A percentile compares a stretch with the other conserved stretches of the same genome.
Conservation (phyloP, 2,888 invertebrate species). For the Drosophila stalkeri region DNA sequence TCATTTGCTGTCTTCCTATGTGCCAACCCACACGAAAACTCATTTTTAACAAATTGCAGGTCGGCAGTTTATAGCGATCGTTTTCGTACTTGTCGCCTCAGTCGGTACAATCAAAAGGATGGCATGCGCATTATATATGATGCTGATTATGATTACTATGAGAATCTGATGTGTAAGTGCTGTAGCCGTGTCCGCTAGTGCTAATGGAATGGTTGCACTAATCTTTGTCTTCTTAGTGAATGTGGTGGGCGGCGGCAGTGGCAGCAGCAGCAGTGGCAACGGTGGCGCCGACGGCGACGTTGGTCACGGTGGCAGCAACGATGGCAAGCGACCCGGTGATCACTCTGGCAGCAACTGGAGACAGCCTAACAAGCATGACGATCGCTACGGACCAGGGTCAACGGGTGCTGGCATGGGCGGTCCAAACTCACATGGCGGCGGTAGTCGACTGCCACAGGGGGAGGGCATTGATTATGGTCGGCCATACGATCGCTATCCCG, state of each 20-base stretch:
- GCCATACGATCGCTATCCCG: constrained; percentile 84
- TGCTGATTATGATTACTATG: constrained; percentile 96
- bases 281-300: constrained; percentile 71
- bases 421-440: constrained; percentile 81
- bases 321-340: constrained; percentile 82
- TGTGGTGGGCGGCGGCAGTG: constrained; percentile 84
- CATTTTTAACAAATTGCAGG: constrained; percentile 84
- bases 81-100: constrained; percentile 92
- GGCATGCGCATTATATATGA: constrained; percentile 95
- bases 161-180: constrained; percentile 95
- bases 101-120: constrained; percentile 94
- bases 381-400: constrained; percentile 85
- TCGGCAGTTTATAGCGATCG: constrained; percentile 95
- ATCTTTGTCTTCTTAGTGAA: constrained; percentile 80
- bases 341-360: constrained; percentile 81
- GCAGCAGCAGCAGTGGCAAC: constrained; percentile 62
- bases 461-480: constrained; percentile 81
- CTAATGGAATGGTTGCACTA: constrained; percentile 51
- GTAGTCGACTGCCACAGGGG: constrained; percentile 60
- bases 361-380: constrained; percentile 86
- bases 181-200: constrained; percentile 30
- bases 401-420: constrained; percentile 81
- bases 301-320: constrained; percentile 61
- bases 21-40: constrained; percentile 23
- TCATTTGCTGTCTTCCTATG: neutral